Conservation (phyloP, 1,140 invertebrate genomes). For the Anastrepha ludens region DNA sequence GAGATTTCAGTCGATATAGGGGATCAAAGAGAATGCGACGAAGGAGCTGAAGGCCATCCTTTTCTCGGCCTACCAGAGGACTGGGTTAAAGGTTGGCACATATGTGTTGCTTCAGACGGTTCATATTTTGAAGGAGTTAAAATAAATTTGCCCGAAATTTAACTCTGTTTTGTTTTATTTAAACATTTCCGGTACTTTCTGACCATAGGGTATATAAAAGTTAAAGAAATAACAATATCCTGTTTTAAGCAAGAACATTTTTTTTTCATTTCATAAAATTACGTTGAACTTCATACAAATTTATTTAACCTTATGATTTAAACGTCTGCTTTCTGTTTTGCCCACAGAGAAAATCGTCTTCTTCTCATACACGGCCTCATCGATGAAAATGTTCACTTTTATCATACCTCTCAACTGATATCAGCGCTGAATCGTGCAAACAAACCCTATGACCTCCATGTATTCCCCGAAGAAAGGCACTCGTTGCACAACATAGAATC, state of each 20-base stretch:
- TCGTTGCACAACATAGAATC: slow-evolving; percentile 93
- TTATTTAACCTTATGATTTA: not conserved
- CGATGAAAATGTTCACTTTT: slow-evolving; percentile 99
- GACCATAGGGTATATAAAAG: no score
- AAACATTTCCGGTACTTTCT: no score
- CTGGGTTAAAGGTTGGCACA: no score
- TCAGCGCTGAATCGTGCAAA: slow-evolving; percentile 92
- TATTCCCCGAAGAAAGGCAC: slow-evolving; percentile 96
- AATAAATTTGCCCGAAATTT: no score
- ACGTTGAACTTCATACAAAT: not conserved
- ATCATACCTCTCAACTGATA: slow-evolving; percentile 94
- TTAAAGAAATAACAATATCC: no score
- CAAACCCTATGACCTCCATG: slow-evolving; percentile 92
- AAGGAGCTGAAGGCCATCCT: no score
- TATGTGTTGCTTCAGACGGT: no score
- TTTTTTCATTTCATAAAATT: not conserved
- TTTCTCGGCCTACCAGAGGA: no score
- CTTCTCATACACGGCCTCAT: slow-evolving; percentile 98
- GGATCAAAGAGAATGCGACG: no score
- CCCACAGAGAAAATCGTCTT: slow-evolving; percentile 88
- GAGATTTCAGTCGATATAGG: no score
- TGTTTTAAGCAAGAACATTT: not conserved
- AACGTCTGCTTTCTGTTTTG: slow-evolving; percentile 59
- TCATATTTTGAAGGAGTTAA: no score
- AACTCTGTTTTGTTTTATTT: no score